These are phyloP conservation scores for Streptopelia turtur DNA, from an alignment of 2,797 vertebrate genomes.

Conservation along the genomic window DNA sequence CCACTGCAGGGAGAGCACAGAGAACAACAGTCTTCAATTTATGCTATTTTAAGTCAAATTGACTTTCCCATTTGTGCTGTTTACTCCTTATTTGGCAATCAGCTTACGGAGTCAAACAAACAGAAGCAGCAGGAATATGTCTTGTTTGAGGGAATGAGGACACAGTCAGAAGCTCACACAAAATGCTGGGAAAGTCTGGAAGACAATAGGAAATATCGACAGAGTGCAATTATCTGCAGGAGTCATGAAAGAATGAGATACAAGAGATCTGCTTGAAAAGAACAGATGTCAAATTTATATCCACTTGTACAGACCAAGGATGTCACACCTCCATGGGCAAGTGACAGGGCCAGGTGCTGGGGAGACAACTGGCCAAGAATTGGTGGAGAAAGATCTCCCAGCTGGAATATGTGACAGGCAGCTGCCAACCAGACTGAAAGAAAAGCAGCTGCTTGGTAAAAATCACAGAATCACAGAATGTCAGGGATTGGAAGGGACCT, in stretches of 20 bases:
- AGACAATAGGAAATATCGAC: not conserved
- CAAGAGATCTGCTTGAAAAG: not conserved
- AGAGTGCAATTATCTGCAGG: not conserved
- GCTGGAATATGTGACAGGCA: not conserved
- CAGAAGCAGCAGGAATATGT: not conserved
- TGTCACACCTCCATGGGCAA: not conserved
- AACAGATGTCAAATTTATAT: not conserved
- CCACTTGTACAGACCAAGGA: not conserved
- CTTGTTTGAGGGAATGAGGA: not conserved
- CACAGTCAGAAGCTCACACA: not conserved
- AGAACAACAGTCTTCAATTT: not conserved
- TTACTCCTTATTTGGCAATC: not conserved
- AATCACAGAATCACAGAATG: no score
- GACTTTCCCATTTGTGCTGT: not conserved
- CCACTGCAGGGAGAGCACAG: not conserved
- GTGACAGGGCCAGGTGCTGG: not conserved
- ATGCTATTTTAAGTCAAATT: not conserved
- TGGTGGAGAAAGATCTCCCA: not conserved
- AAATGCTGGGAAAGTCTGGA: not conserved
- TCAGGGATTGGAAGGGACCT: no score
- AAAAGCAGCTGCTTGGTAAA: not conserved
- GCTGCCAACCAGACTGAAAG: not conserved
- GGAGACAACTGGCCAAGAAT: not conserved
- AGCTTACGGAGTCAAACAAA: not conserved
- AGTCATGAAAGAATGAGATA: not conserved